Conservation (phyloP, 2,797 vertebrate species). For the Numenius phaeopus region DNA sequence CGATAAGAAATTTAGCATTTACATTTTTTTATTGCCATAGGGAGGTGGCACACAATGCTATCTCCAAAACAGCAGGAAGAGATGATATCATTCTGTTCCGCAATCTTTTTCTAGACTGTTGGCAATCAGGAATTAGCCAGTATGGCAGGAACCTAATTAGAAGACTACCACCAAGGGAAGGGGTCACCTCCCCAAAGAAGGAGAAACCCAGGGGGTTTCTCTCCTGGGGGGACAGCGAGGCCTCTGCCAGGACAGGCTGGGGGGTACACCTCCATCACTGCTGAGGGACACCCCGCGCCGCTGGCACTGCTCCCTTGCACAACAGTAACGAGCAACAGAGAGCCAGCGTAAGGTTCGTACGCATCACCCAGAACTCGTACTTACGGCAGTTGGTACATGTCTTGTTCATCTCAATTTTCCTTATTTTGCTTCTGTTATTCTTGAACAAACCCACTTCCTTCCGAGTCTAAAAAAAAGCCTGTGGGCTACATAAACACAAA, state of each 20-base stretch:
- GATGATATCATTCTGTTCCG: conserved; percentile 2
- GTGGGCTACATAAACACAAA: not conserved
- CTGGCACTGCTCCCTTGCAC: not conserved
- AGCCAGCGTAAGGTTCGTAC: rapidly evolving
- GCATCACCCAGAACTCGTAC: not conserved
- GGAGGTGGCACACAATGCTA: conserved; percentile 34
- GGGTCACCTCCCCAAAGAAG: not conserved
- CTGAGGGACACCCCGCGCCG: rapidly evolving
- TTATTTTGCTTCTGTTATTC: not conserved
- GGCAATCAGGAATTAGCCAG: not conserved
- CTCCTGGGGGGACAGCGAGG: not conserved
- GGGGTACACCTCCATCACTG: not conserved
- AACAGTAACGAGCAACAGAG: not conserved
- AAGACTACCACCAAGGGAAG: not conserved
- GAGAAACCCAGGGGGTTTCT: not conserved
- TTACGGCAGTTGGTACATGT: rapidly evolving
- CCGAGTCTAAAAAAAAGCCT: not conserved
- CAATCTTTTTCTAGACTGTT: not conserved
- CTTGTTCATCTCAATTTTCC: not conserved
- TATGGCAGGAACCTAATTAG: not conserved
- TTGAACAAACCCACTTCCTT: not conserved
- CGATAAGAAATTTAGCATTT: conserved; percentile 27
- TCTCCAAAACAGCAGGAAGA: conserved; percentile 52
- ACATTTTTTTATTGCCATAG: conserved; percentile 38
- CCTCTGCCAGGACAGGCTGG: not conserved